Percentiles rank a stretch among this genome's conserved stretches.
Conservation (phyloP, 2,113 vertebrate genomes). For the Todiramphus chloris region DNA sequence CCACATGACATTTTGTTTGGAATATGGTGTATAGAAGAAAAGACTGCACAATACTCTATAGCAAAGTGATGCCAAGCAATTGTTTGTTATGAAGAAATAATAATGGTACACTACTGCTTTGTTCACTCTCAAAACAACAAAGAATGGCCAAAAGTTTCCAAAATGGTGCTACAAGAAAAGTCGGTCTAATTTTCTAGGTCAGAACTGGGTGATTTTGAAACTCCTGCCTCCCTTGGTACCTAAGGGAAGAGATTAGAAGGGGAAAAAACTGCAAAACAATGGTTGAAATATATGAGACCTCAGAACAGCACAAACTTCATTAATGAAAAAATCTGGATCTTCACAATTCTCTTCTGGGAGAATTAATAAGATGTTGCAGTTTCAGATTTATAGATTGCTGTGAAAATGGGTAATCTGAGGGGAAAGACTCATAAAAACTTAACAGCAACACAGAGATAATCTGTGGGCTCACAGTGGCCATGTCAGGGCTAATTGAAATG, state of each 20-base stretch:
- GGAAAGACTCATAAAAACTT: conserved; percentile 70
- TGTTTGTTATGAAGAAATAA: conserved; percentile 19
- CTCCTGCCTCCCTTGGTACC: background rate
- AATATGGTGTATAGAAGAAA: conserved; percentile 2
- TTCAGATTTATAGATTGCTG: conserved; percentile 67
- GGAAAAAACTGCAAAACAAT: background rate
- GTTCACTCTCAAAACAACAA: background rate
- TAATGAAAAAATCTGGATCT: conserved; percentile 65
- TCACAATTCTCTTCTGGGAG: conserved; percentile 45
- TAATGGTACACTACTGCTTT: background rate
- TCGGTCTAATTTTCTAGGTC: background rate
- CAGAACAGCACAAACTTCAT: conserved; percentile 55
- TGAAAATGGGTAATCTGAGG: conserved; percentile 46
- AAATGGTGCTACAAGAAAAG: background rate
- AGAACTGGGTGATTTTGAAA: background rate
- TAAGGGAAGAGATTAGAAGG: background rate
- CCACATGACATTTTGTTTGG: background rate
- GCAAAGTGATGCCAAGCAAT: conserved; percentile 9
- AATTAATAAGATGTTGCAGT: conserved; percentile 64
- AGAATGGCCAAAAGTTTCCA: background rate
- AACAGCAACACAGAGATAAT: conserved; percentile 63
- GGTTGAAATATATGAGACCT: conserved; percentile 15
- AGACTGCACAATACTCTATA: background rate
- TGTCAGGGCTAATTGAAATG: conserved; percentile 71
- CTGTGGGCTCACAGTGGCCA: conserved; percentile 59